Evolutionary conservation across 2,888 invertebrate species (phyloP).

Genomic region (Microctonus hyperodae): DNA sequence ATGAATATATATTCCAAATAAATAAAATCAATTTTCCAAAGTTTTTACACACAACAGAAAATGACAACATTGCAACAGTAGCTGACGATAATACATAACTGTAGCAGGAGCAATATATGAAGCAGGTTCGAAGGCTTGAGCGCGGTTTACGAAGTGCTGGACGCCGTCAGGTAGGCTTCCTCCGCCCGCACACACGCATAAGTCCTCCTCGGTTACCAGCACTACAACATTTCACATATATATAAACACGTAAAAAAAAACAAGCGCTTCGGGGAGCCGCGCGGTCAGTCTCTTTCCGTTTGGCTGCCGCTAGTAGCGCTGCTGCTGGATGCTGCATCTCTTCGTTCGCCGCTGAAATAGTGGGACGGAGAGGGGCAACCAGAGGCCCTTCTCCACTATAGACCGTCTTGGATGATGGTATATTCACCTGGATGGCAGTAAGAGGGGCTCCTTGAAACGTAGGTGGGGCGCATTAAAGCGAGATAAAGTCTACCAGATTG

Average conservation of each 20-base stretch:
- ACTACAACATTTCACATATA: conserved; percentile 29
- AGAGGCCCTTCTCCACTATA: neutral
- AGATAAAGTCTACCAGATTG: neutral
- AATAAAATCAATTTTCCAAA: neutral
- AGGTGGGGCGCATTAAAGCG: conserved; percentile 1
- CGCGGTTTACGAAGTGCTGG: conserved; percentile 62
- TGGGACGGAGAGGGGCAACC: conserved; percentile 11
- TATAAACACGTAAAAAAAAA: conserved; percentile 39
- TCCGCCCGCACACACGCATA: conserved; percentile 52
- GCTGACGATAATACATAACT: conserved; percentile 18
- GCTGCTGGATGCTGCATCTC: conserved; percentile 58
- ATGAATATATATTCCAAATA: neutral
- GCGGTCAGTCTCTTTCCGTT: conserved; percentile 51
- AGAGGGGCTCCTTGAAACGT: conserved; percentile 5
- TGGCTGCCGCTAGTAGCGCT: conserved; percentile 62
- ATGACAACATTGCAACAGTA: conserved; percentile 16
- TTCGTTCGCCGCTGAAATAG: neutral
- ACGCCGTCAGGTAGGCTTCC: conserved; percentile 63
- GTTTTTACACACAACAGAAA: neutral
- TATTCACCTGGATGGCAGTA: conserved; percentile 22
- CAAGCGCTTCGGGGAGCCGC: conserved; percentile 36
- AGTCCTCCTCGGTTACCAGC: conserved; percentile 41
- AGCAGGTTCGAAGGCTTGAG: conserved; percentile 42
- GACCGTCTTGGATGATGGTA: conserved; percentile 12
- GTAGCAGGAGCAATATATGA: conserved; percentile 37